Evolutionary conservation across 2,888 invertebrate genomes (phyloP).

Genomic region (Alviniconcha strummeri): DNA sequence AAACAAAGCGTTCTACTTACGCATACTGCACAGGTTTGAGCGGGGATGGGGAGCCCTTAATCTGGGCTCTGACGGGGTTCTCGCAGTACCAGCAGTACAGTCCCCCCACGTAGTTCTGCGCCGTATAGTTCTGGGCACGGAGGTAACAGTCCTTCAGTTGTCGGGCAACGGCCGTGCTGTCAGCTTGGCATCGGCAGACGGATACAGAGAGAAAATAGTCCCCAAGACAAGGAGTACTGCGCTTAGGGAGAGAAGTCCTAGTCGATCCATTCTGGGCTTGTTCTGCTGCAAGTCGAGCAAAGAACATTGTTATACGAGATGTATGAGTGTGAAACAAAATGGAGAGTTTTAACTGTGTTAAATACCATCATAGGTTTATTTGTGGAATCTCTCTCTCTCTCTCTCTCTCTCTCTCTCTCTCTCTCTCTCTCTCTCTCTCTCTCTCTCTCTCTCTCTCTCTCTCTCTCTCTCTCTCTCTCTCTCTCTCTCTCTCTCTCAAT

Average conservation of each 20-base stretch:
- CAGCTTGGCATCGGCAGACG: conserved; percentile 39
- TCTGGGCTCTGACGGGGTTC: conserved; percentile 19
- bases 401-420: not conserved
- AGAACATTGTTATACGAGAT: too few species aligned
- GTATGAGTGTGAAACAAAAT: too few species aligned
- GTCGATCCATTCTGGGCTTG: conserved; percentile 14
- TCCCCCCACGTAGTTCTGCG: conserved; percentile 36
- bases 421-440: not conserved
- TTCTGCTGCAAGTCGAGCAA: too few species aligned
- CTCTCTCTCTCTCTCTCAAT: not conserved
- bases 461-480: not conserved
- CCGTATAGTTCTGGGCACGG: conserved; percentile 24
- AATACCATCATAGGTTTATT: not conserved
- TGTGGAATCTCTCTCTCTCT: not conserved
- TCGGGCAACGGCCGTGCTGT: conserved; percentile 48
- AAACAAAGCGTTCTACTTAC: conserved; percentile 7
- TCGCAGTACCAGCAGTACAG: conserved; percentile 41
- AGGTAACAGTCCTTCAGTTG: conserved; percentile 54
- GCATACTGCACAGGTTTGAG: conserved; percentile 5
- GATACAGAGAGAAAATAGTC: conserved; percentile 34
- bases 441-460: not conserved
- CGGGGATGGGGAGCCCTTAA: conserved; percentile 13
- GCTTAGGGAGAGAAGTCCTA: not conserved
- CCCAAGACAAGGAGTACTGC: not conserved
- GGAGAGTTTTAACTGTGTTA: too few species aligned